A percentile compares a stretch with the other conserved stretches of the same genome.
Evolutionary conservation across 1,140 invertebrate genomes (phyloP).

Genomic region (Drosophila busckii): DNA sequence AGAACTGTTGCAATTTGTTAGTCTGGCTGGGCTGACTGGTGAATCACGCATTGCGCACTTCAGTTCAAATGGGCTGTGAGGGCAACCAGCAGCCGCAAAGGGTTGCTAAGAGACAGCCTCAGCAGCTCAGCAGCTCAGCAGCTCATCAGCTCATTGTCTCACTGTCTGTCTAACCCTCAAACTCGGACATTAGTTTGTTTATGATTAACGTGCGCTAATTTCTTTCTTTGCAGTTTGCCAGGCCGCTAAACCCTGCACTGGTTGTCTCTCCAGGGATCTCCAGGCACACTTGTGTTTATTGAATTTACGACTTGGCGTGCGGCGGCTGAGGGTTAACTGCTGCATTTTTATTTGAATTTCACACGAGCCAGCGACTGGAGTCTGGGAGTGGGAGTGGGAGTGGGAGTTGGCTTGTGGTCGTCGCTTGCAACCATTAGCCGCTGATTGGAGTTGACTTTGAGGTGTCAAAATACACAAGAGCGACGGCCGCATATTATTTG

Average conservation of each 20-base stretch:
- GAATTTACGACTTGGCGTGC: constrained; percentile 33
- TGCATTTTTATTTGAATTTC: constrained; percentile 38
- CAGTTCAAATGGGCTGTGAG: constrained; percentile 8
- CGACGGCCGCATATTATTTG: constrained; percentile 41
- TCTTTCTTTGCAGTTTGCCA: constrained; percentile 73
- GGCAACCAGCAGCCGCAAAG: constrained; percentile 14
- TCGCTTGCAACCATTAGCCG: no score
- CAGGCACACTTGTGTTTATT: constrained; percentile 62
- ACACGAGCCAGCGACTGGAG: constrained; percentile 52
- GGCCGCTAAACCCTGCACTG: no score
- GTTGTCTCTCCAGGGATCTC: constrained; percentile 42
- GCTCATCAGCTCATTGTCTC: neutral
- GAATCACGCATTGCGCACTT: constrained; percentile 3
- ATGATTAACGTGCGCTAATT: constrained; percentile 74
- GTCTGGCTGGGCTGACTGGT: constrained; percentile 14
- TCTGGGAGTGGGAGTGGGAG: no score
- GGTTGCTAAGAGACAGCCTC: constrained; percentile 24
- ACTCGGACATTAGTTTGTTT: constrained; percentile 49
- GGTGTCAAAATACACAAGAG: constrained; percentile 60
- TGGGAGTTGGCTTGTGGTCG: no score
- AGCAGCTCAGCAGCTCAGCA: constrained; percentile 1
- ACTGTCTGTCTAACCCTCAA: neutral
- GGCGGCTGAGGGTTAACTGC: no score
- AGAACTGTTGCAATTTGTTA: constrained; percentile 74
- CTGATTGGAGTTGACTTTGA: constrained; percentile 56